Evolutionary conservation across 2,113 vertebrate species (phyloP).

Genomic region (Hyla sarda): DNA sequence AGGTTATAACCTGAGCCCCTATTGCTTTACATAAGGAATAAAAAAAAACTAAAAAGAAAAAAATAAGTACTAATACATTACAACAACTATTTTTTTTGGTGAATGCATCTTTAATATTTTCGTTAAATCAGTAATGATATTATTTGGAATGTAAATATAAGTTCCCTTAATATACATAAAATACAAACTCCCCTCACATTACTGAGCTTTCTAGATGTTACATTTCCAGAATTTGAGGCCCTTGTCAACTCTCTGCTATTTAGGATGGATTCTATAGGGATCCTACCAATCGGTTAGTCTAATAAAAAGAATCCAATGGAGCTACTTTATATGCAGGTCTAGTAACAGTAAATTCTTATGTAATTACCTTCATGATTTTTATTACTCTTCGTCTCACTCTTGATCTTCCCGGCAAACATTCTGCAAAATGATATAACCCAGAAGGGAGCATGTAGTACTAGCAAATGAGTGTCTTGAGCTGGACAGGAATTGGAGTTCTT

Average conservation of each 20-base stretch:
- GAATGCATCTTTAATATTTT: neutral
- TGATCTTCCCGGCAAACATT: constrained; percentile 30
- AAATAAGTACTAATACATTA: no score
- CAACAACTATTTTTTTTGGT: no score
- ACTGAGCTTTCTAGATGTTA: neutral
- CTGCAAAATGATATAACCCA: constrained; percentile 40
- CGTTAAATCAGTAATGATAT: neutral
- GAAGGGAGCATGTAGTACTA: constrained; percentile 19
- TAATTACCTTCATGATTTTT: constrained; percentile 42
- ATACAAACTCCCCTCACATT: neutral
- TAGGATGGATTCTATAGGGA: constrained; percentile 5
- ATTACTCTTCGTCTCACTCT: constrained; percentile 29
- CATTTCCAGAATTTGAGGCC: neutral
- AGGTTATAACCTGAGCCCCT: no score
- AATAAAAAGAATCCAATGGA: constrained; percentile 9
- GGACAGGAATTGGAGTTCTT: constrained; percentile 1
- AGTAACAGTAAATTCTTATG: constrained; percentile 29
- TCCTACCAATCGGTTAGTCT: constrained; percentile 16
- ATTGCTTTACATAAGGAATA: no score
- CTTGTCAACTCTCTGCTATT: neutral
- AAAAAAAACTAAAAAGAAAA: no score
- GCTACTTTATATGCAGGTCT: constrained; percentile 24
- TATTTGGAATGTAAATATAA: neutral
- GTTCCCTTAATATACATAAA: neutral
- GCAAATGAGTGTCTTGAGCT: constrained; percentile 3